Base-by-base conservation (phyloP, 2,797 vertebrate genomes). In the Gambelia wislizenii region DNA sequence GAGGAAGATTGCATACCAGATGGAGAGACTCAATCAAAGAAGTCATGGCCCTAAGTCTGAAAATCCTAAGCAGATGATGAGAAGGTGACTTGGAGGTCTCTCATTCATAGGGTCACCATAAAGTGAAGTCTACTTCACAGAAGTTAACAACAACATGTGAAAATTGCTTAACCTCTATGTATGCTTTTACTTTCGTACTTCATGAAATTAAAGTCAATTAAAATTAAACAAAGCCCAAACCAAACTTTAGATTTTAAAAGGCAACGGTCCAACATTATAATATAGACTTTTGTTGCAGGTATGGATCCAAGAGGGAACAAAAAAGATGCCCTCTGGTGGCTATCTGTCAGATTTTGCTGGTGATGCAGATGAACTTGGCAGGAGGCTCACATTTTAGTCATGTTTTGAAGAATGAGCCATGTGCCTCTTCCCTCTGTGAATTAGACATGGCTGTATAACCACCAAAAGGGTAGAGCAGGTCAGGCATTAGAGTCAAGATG, bases 271-370 rank as follows among this genome's bases (percentile, higher is more conserved):
- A 72, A 14, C 0, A 27, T 86, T 70, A 82, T 91, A 81, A 47
- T 86, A 89, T 91, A 89, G 77, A 52, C 7, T 47, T 84, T 89
- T 85, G 89, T 83, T 84, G 82, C 91, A 80, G 22, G 52, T 69
- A 91, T 84, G 92, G 96, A 95, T 95, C 56, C 54, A 94, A 93
- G 95, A 95, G 27, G 10, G 6, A 30, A 20, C 6, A 16, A 96
- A 82, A 96, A 96, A 96, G 87, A 92, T 94, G 96, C 96, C 97
- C 96, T 95, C 97, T 96, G 94, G 96, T 93, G 96, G 95, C 89
- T 85, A 12, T 83, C 33, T 85, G 14, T 83, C 33, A 69, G 33
- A 36, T 44, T 59, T 83, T 77, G 25, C 33, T 13, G 8, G 56
- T 88, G 67, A 5, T 54, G 4, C 36, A 83, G 76, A 54, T 33